Conservation (phyloP, 2,888 invertebrate genomes). For the Isoperla grammatica region DNA sequence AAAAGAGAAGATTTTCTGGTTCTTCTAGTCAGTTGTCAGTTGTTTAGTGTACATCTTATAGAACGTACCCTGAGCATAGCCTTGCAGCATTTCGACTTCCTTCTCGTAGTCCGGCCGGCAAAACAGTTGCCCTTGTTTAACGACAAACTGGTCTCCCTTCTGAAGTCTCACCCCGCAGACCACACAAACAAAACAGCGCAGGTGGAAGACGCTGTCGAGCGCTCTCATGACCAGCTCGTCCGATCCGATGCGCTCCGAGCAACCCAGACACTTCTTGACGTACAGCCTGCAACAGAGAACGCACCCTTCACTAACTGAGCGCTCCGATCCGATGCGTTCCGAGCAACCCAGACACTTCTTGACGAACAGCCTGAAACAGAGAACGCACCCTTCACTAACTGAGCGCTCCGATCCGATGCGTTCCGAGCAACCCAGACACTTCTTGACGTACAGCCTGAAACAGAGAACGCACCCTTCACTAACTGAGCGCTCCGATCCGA, state of each 20-base stretch:
- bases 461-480: constrained; percentile 63
- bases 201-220: constrained; percentile 67
- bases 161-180: constrained; percentile 69
- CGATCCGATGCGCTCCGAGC: constrained; percentile 62
- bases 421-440: constrained; percentile 73
- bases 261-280: constrained; percentile 68
- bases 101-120: constrained; percentile 76
- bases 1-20: no score
- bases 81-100: constrained; percentile 67
- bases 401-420: constrained; percentile 67
- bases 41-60: no score
- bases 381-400: constrained; percentile 44
- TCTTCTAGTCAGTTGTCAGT: no score
- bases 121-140: constrained; percentile 70
- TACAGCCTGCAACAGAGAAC: constrained; percentile 51
- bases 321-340: constrained; percentile 56
- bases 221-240: constrained; percentile 78
- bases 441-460: constrained; percentile 62
- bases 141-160: constrained; percentile 76
- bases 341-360: constrained; percentile 71
- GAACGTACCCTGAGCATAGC: constrained; percentile 50
- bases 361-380: constrained; percentile 55
- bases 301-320: constrained; percentile 44
- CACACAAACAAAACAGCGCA: constrained; percentile 72
- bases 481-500: constrained; percentile 64